phyloP scores from a whole-genome alignment of 2,888 invertebrate species.

The Rotaria sp. region DNA sequence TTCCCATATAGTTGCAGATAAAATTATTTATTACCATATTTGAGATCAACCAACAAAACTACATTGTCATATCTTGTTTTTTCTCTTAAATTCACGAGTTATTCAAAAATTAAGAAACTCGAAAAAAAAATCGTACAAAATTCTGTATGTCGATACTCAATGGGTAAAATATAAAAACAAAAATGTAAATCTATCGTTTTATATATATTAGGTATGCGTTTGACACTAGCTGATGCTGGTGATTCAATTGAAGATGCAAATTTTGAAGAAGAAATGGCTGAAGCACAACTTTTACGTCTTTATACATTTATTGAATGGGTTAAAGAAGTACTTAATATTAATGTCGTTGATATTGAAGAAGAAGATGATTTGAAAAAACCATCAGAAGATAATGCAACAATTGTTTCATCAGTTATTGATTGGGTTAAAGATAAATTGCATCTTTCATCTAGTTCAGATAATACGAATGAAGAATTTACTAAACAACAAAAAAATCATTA shows the following conservation, averaged over 20 bases:
- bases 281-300: conserved; percentile 81
- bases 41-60: too few relatives aligned
- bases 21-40: too few relatives aligned
- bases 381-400: conserved; percentile 59
- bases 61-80: too few relatives aligned
- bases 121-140: too few relatives aligned
- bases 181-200: neutral
- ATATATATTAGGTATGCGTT: conserved; percentile 62
- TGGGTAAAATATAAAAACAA: neutral
- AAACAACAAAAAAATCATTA: neutral
- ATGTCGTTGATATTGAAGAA: neutral
- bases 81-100: too few relatives aligned
- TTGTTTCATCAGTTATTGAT: conserved; percentile 51
- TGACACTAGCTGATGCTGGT: conserved; percentile 89
- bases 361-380: conserved; percentile 46
- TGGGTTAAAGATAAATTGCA: conserved; percentile 73
- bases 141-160: too few relatives aligned
- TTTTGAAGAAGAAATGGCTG: conserved; percentile 86
- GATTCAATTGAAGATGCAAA: conserved; percentile 98
- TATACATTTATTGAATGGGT: conserved; percentile 95
- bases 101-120: too few relatives aligned
- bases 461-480: neutral
- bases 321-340: conserved; percentile 62
- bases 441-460: conserved; percentile 61
- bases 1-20: too few relatives aligned